A percentile compares a stretch with the other conserved stretches of the same genome.
These are phyloP conservation scores for Xanthorhoe spadicearia DNA, from an alignment of 2,888 invertebrate species.

Conservation along the genomic window DNA sequence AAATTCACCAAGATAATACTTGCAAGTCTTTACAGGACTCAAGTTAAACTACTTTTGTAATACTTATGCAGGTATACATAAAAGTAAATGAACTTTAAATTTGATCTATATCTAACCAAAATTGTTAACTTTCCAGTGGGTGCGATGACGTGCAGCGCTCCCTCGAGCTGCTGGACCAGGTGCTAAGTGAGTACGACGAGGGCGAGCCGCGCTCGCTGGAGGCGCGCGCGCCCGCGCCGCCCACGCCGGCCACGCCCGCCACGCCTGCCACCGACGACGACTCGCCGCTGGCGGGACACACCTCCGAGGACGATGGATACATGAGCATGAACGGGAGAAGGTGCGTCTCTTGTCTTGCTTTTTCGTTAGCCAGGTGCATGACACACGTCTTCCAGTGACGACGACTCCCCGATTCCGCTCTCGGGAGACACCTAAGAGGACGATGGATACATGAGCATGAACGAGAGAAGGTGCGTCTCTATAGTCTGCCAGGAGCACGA, in stretches of 20 bases:
- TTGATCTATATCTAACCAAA: too few species aligned
- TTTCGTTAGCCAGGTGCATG: too few species aligned
- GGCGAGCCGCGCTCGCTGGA: constrained; percentile 82
- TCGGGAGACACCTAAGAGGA: constrained; percentile 94
- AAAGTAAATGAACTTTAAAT: too few species aligned
- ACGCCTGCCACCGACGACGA: constrained; percentile 88
- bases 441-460: constrained; percentile 97
- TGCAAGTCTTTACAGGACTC: too few species aligned
- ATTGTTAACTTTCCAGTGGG: constrained; percentile 83
- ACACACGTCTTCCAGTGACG: constrained; percentile 85
- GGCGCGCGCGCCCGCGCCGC: constrained; percentile 76
- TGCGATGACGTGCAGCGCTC: constrained; percentile 95
- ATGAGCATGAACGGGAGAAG: constrained; percentile 96
- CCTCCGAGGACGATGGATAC: constrained; percentile 96
- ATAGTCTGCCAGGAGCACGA: too few species aligned
- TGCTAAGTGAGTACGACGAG: constrained; percentile 96
- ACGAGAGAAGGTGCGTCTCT: constrained; percentile 88
- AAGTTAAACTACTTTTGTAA: too few species aligned
- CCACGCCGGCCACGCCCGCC: constrained; percentile 83
- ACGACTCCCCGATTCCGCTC: constrained; percentile 91
- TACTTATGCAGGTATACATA: too few species aligned
- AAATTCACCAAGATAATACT: too few species aligned
- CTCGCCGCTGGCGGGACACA: constrained; percentile 91
- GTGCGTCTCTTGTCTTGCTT: constrained; percentile 55
- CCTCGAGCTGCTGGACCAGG: constrained; percentile 94